phyloP scores from a whole-genome alignment of 2,888 invertebrate genomes.

The Drosophila peninsularis region DNA sequence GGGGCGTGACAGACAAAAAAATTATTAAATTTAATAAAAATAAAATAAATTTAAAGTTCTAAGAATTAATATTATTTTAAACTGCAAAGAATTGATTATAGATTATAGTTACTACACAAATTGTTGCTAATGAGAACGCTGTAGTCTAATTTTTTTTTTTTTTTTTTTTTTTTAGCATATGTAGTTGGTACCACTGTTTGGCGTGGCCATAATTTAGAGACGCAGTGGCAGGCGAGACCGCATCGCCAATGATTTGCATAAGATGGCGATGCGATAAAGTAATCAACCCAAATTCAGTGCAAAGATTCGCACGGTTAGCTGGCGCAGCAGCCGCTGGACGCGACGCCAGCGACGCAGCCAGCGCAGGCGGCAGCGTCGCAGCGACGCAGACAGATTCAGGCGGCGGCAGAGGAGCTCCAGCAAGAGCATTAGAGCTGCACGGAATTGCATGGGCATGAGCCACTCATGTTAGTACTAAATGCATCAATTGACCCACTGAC shows the following conservation, averaged over 20 bases:
- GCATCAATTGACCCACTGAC: conserved; percentile 48
- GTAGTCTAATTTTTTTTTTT: too few species aligned
- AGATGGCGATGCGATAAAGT: conserved; percentile 39
- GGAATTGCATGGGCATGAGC: neutral
- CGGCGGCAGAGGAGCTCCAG: conserved; percentile 69
- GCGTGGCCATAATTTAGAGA: conserved; percentile 17
- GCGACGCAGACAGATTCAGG: conserved; percentile 46
- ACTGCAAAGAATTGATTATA: too few species aligned
- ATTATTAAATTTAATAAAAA: too few species aligned
- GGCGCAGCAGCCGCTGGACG: conserved; percentile 45
- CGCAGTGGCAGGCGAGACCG: conserved; percentile 17
- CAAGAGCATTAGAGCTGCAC: conserved; percentile 63
- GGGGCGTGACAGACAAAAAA: too few species aligned
- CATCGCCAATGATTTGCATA: conserved; percentile 46
- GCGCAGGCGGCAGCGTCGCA: conserved; percentile 49
- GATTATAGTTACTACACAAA: neutral
- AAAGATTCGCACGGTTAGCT: conserved; percentile 63
- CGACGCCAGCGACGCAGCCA: conserved; percentile 59
- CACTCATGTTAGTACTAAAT: neutral
- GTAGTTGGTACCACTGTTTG: conserved; percentile 11
- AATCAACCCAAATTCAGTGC: conserved; percentile 57
- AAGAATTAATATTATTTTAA: too few species aligned
- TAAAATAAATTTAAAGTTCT: too few species aligned
- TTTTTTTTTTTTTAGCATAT: too few species aligned
- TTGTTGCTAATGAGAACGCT: too few species aligned